A percentile compares a stretch with the other conserved stretches of the same genome.
These are phyloP conservation scores for Fissipunctia ypsillon DNA, from an alignment of 2,888 invertebrate genomes.

Conservation along the genomic window DNA sequence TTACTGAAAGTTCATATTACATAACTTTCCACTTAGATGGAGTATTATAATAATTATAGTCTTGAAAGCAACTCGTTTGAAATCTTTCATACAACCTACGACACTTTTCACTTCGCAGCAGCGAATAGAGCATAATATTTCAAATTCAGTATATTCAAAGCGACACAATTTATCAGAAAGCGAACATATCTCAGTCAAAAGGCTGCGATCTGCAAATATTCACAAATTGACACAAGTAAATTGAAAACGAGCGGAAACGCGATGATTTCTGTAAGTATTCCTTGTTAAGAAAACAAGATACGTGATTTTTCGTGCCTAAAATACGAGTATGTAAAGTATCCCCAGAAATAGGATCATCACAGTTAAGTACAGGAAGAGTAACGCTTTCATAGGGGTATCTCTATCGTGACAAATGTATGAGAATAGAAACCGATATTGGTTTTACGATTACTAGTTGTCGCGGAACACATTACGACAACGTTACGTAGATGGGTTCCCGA, in stretches of 20 bases:
- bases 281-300: constrained; percentile 21
- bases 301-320: background rate
- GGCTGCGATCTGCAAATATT: constrained; percentile 36
- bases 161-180: constrained; percentile 23
- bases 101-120: background rate
- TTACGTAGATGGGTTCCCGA: background rate
- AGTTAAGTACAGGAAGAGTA: background rate
- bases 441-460: background rate
- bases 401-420: background rate
- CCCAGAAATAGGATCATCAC: too few relatives aligned
- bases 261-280: constrained; percentile 23
- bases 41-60: background rate
- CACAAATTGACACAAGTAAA: constrained; percentile 51
- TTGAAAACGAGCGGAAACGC: constrained; percentile 48
- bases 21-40: background rate
- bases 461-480: background rate
- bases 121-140: constrained; percentile 10
- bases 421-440: background rate
- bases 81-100: background rate
- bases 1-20: background rate
- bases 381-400: background rate
- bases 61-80: background rate
- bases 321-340: background rate
- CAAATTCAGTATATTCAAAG: constrained; percentile 29
- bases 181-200: constrained; percentile 25